phyloP scores from a whole-genome alignment of 2,113 vertebrate species.

The Chitala chitala region DNA sequence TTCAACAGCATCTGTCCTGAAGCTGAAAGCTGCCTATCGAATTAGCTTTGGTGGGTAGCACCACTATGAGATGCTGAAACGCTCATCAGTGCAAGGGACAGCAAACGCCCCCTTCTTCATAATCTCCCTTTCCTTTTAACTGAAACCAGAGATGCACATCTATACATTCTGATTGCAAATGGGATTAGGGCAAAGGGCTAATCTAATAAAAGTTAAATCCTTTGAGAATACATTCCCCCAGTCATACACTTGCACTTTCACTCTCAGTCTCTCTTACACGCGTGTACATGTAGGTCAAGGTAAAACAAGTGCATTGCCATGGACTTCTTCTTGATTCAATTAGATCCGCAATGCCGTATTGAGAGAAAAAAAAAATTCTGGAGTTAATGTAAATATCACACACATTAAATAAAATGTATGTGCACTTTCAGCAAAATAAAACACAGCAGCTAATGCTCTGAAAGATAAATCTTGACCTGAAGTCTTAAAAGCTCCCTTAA shows the following conservation, averaged over 20 bases:
- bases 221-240: conserved; percentile 12
- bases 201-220: conserved; percentile 20
- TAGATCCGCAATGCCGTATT: neutral
- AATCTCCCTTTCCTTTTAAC: neutral
- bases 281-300: neutral
- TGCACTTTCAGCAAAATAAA: neutral
- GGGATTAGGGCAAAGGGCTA: conserved; percentile 17
- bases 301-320: neutral
- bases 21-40: neutral
- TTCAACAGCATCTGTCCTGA: neutral
- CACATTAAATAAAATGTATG: neutral
- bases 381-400: conserved; percentile 6
- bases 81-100: neutral
- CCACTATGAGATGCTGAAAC: neutral
- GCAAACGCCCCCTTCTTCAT: neutral
- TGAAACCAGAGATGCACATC: conserved; percentile 20
- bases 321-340: neutral
- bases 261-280: neutral
- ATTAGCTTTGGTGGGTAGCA: neutral
- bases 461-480: conserved; percentile 11
- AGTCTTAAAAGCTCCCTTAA: conserved; percentile 3
- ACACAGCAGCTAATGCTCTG: neutral
- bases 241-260: neutral
- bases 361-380: neutral
- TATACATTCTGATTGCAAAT: conserved; percentile 24